Evolutionary conservation across 2,888 invertebrate genomes (phyloP).

Genomic region (Mesoligia furuncula): DNA sequence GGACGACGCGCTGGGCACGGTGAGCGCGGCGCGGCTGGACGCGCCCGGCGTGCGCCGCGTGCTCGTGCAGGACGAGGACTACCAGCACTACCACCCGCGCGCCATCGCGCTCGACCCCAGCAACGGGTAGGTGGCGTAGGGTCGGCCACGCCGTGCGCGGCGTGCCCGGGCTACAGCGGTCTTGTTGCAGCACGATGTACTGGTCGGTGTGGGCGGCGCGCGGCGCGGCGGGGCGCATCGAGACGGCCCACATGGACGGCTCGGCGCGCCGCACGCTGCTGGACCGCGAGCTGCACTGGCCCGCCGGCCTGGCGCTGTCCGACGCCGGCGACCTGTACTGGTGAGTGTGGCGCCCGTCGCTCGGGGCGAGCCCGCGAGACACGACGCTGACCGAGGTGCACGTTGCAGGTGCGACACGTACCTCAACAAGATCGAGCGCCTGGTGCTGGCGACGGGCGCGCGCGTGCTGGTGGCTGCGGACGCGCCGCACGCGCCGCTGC

Average conservation of each 20-base stretch:
- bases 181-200: constrained; percentile 90
- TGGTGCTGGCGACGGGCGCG: constrained; percentile 77
- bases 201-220: constrained; percentile 93
- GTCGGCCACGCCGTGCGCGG: not conserved
- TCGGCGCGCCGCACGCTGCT: constrained; percentile 90
- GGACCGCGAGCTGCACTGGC: constrained; percentile 91
- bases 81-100: constrained; percentile 91
- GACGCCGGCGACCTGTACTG: constrained; percentile 77
- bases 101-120: constrained; percentile 92
- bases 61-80: constrained; percentile 91
- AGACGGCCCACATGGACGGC: constrained; percentile 94
- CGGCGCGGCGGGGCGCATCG: constrained; percentile 90
- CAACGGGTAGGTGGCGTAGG: constrained; percentile 81
- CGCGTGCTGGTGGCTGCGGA: constrained; percentile 85
- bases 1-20: constrained; percentile 92
- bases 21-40: constrained; percentile 92
- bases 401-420: constrained; percentile 91
- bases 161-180: not conserved
- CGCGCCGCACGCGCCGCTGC: constrained; percentile 79
- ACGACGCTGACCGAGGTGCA: not conserved
- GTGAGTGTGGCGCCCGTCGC: constrained; percentile 46
- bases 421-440: constrained; percentile 91
- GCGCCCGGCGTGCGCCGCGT: constrained; percentile 89
- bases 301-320: constrained; percentile 92
- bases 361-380: not conserved